Evolutionary conservation across 2,113 vertebrate species (phyloP).

Genomic region (Natator depressus): DNA sequence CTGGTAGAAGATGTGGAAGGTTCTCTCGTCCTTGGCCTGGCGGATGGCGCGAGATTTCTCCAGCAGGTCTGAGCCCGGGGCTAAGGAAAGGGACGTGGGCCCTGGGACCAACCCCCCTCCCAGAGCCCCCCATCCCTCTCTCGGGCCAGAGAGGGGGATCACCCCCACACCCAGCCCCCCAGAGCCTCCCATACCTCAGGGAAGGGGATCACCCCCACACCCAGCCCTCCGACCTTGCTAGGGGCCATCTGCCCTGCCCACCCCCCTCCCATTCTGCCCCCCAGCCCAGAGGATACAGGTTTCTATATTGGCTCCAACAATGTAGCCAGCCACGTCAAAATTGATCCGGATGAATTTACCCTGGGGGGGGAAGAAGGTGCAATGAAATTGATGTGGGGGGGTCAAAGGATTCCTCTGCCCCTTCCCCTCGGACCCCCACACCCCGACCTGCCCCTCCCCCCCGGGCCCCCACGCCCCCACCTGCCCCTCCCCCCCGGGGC

Average conservation of each 20-base stretch:
- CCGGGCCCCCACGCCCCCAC: not conserved
- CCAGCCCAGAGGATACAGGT: constrained; percentile 87
- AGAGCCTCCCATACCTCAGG: no score
- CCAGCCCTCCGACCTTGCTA: no score
- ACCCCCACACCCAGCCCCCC: no score
- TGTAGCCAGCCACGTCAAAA: constrained; percentile 92
- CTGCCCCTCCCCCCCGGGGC: no score
- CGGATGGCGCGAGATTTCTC: constrained; percentile 98
- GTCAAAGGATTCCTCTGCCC: not conserved
- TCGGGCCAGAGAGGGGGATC: not conserved
- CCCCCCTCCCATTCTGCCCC: fast-evolving
- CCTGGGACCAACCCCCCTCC: no score
- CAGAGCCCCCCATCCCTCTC: no score
- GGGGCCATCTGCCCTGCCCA: not conserved
- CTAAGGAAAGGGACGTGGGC: not conserved
- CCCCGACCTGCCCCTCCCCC: fast-evolving
- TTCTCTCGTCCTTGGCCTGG: constrained; percentile 96
- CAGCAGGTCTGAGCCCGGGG: constrained; percentile 84
- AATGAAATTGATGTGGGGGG: not conserved
- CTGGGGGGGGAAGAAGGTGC: constrained; percentile 57
- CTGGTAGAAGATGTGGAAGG: constrained; percentile 99
- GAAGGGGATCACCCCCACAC: no score
- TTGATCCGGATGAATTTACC: constrained; percentile 95
- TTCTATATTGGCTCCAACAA: constrained; percentile 95
- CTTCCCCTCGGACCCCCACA: not conserved